These are phyloP conservation scores for Palythoa grandis DNA, from an alignment of 92 coral and sea anemone species.

Conservation along the genomic window DNA sequence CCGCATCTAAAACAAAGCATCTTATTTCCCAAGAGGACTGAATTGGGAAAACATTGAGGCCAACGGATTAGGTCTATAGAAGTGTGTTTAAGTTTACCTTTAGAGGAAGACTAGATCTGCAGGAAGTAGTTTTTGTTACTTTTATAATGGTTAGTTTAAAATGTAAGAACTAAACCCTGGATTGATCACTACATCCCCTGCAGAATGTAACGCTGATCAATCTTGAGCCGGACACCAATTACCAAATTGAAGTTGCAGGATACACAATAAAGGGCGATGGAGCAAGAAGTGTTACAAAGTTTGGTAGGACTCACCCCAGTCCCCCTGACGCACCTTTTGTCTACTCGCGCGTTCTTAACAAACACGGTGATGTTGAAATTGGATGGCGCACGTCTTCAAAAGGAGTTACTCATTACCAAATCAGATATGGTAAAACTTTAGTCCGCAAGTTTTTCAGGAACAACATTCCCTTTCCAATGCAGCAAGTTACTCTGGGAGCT, in stretches of 20 bases:
- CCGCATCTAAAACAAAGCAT: too few species aligned
- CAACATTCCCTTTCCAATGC: conserved; percentile 64
- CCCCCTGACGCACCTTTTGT: conserved; percentile 75
- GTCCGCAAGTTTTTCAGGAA: conserved; percentile 55
- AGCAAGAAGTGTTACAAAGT: conserved; percentile 61
- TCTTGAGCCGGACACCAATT: conserved; percentile 85
- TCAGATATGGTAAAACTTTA: conserved; percentile 74
- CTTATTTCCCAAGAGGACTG: too few species aligned
- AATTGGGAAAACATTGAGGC: too few species aligned
- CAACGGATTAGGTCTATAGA: too few species aligned
- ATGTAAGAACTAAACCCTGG: neutral
- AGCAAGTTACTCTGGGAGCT: conserved; percentile 56
- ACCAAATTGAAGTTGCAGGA: conserved; percentile 81
- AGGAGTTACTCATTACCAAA: conserved; percentile 59
- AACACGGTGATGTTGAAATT: conserved; percentile 54
- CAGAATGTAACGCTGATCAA: conserved; percentile 64
- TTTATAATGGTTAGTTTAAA: neutral
- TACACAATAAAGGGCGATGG: conserved; percentile 92
- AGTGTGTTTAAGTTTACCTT: neutral
- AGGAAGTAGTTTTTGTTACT: neutral
- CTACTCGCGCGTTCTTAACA: conserved; percentile 18
- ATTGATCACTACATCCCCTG: neutral
- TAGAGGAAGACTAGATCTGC: too few species aligned
- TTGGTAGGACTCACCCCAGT: conserved; percentile 70
- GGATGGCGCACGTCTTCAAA: conserved; percentile 77